These are phyloP conservation scores for Octonoba sinensis DNA, from an alignment of 2,888 invertebrate genomes.

Conservation along the genomic window DNA sequence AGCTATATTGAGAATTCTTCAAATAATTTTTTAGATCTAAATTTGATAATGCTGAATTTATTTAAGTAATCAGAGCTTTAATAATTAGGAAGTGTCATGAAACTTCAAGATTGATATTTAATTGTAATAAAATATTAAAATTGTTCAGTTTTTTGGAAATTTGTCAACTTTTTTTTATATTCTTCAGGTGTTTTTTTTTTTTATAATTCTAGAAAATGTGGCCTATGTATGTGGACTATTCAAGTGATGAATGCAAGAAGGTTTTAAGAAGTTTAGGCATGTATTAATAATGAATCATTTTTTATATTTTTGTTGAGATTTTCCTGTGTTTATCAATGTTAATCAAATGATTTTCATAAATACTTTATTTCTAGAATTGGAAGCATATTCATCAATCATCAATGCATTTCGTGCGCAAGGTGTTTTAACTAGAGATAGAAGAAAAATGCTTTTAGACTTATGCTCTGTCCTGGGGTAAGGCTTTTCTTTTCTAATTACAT, in stretches of 20 bases:
- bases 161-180: too few relatives aligned
- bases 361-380: conserved; percentile 79
- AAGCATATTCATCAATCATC: conserved; percentile 90
- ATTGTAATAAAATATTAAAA: too few relatives aligned
- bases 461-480: conserved; percentile 77
- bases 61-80: too few relatives aligned
- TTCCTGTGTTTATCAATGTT: neutral
- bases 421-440: conserved; percentile 85
- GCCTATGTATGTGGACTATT: conserved; percentile 85
- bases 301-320: neutral
- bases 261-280: conserved; percentile 88
- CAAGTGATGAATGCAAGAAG: conserved; percentile 89
- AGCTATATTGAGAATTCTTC: too few relatives aligned
- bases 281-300: conserved; percentile 44
- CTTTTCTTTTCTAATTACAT: neutral
- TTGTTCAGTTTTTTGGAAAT: too few relatives aligned
- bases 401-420: conserved; percentile 94
- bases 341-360: neutral
- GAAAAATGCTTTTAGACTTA: conserved; percentile 85
- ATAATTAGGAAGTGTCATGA: too few relatives aligned
- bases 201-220: conserved; percentile 69
- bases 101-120: too few relatives aligned
- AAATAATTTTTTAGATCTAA: too few relatives aligned
- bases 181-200: neutral
- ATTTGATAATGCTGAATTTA: too few relatives aligned